These are phyloP conservation scores for Propithecus perrieri DNA, from an alignment of 2,797 vertebrate species.

Conservation along the genomic window DNA sequence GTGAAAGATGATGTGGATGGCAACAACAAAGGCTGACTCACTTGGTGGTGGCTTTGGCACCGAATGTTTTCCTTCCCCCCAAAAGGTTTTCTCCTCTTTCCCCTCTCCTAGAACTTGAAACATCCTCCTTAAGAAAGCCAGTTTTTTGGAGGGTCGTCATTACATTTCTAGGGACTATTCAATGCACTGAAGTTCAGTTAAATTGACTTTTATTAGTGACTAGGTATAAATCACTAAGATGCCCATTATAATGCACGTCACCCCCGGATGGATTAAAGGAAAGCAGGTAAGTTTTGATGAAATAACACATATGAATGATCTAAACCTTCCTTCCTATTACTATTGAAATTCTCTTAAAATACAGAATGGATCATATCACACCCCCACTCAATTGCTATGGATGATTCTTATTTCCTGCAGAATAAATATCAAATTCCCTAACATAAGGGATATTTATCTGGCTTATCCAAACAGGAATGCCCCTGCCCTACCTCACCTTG, in stretches of 20 bases:
- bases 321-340: neutral
- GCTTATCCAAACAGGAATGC: neutral
- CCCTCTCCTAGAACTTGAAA: slow-evolving; percentile 23
- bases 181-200: neutral
- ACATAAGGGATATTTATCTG: neutral
- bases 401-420: neutral
- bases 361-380: neutral
- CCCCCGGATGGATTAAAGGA: neutral
- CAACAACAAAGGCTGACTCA: neutral
- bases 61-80: neutral
- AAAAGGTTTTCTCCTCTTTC: neutral
- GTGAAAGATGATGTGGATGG: neutral
- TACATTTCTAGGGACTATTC: slow-evolving; percentile 41
- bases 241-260: neutral
- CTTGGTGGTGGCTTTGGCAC: neutral
- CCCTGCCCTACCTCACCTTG: neutral
- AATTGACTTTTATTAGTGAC: neutral
- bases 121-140: neutral
- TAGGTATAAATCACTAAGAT: neutral
- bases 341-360: neutral
- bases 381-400: neutral
- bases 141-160: neutral
- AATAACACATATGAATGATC: neutral
- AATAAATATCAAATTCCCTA: neutral
- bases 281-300: neutral